Conservation (phyloP, 2,888 invertebrate genomes). For the Automeris io region DNA sequence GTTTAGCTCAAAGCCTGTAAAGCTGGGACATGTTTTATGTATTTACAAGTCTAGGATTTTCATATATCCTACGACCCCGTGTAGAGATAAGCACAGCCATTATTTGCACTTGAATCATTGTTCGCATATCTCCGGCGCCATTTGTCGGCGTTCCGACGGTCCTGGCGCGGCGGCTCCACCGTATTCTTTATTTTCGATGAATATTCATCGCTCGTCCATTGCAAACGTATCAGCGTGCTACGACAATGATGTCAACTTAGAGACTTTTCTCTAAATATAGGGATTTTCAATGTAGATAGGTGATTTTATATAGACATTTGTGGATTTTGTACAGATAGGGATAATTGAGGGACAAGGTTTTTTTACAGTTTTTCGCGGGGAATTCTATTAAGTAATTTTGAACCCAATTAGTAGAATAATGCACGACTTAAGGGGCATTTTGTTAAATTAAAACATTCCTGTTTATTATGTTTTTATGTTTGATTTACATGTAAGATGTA, state of each 20-base stretch:
- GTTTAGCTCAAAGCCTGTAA: neutral
- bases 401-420: too few relatives aligned
- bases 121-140: conserved; percentile 39
- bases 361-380: too few relatives aligned
- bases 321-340: too few relatives aligned
- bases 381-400: too few relatives aligned
- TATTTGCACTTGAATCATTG: conserved; percentile 55
- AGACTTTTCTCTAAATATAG: too few relatives aligned
- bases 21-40: neutral
- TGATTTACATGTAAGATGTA: too few relatives aligned
- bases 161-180: conserved; percentile 15
- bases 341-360: too few relatives aligned
- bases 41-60: neutral
- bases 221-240: neutral
- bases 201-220: conserved; percentile 42
- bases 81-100: conserved; percentile 38
- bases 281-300: too few relatives aligned
- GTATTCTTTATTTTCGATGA: conserved; percentile 37
- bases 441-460: too few relatives aligned
- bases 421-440: too few relatives aligned
- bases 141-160: conserved; percentile 30
- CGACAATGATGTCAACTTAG: neutral
- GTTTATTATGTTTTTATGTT: too few relatives aligned
- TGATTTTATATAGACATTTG: too few relatives aligned
- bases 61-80: conserved; percentile 2